A percentile compares a stretch with the other conserved stretches of the same genome.
phyloP scores from a whole-genome alignment of 2,888 invertebrate genomes.

The Pherbina coryleti region DNA sequence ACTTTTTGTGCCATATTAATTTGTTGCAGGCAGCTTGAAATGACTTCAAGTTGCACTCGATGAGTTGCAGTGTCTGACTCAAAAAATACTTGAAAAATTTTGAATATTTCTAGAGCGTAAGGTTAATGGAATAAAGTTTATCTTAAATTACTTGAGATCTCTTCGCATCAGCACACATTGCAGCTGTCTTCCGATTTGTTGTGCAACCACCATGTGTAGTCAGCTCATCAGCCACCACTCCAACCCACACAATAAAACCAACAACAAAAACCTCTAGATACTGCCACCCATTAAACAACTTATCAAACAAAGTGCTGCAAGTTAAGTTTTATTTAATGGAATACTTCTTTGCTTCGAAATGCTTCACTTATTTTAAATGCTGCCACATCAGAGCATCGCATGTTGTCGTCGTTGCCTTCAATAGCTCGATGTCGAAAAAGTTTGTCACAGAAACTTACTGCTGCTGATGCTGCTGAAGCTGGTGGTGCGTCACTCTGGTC shows the following conservation, averaged over 20 bases:
- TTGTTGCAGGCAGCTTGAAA: too few species aligned
- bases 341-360: background rate
- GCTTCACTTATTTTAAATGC: background rate
- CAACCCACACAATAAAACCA: background rate
- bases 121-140: conserved; percentile 17
- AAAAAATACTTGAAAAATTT: too few species aligned
- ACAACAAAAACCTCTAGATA: background rate
- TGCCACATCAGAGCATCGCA: background rate
- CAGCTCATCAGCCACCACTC: too few species aligned
- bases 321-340: conserved; percentile 5
- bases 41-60: too few species aligned
- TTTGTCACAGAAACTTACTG: background rate
- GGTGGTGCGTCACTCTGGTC: too few species aligned
- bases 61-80: too few species aligned
- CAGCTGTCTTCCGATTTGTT: background rate
- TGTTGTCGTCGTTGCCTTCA: too few species aligned
- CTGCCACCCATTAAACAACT: background rate
- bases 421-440: background rate
- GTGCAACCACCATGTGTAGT: background rate
- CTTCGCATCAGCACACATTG: background rate
- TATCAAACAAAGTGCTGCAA: background rate
- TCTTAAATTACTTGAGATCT: conserved; percentile 3
- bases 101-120: background rate
- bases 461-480: too few species aligned
- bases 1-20: too few species aligned